Conservation (phyloP, 2,888 invertebrate species). For the Drosophila testacea region DNA sequence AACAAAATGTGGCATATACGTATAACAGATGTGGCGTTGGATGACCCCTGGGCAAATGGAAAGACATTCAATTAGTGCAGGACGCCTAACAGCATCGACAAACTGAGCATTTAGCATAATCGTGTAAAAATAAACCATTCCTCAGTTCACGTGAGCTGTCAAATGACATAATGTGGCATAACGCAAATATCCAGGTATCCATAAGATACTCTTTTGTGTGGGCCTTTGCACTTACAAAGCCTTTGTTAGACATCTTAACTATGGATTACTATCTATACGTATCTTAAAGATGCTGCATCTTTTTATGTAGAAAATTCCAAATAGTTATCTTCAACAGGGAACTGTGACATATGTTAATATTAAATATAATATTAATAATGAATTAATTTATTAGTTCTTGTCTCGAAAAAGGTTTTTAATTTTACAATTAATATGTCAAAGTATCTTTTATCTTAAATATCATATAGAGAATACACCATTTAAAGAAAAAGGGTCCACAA, state of each 20-base stretch:
- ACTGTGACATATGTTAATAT: no score
- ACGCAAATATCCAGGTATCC: slow-evolving; percentile 8
- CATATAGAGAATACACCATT: no score
- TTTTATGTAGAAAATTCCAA: not conserved
- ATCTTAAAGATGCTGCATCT: not conserved
- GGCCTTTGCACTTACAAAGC: not conserved
- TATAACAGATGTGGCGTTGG: not conserved
- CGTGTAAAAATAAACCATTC: slow-evolving; percentile 35
- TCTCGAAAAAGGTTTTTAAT: no score
- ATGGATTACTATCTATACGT: not conserved
- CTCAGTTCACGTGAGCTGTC: not conserved
- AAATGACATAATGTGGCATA: slow-evolving; percentile 29
- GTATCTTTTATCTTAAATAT: no score
- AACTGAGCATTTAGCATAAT: slow-evolving; percentile 52
- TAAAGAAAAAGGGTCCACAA: no score
- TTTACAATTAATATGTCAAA: no score
- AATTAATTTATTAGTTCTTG: no score
- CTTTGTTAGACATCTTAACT: not conserved
- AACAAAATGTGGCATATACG: not conserved
- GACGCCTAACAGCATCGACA: slow-evolving; percentile 46
- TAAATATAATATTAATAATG: no score
- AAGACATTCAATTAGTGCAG: slow-evolving; percentile 49
- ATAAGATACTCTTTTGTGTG: slow-evolving; percentile 18
- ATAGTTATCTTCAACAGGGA: not conserved
- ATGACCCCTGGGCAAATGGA: slow-evolving; percentile 34